Evolutionary conservation across 2,888 invertebrate genomes (phyloP).

Genomic region (Nomada ruficornis): DNA sequence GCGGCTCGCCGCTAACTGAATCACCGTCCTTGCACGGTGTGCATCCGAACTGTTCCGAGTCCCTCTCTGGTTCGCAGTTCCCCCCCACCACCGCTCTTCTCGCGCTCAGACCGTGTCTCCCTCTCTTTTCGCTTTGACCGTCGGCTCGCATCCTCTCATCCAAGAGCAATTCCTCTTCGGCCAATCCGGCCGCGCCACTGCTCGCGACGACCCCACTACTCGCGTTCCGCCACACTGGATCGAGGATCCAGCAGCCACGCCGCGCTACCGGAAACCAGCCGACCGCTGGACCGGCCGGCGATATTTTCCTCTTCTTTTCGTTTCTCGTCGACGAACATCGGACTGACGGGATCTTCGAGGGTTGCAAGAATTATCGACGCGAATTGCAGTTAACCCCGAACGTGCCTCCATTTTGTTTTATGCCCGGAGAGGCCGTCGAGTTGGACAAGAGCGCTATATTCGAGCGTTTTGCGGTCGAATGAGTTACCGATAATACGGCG

Average conservation of each 20-base stretch:
- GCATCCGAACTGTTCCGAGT: slow-evolving; percentile 76
- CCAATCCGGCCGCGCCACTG: slow-evolving; percentile 64
- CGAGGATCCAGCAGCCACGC: slow-evolving; percentile 63
- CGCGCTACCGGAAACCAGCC: slow-evolving; percentile 56
- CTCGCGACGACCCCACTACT: slow-evolving; percentile 44
- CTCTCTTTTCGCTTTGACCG: slow-evolving; percentile 49
- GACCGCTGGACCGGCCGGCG: slow-evolving; percentile 32
- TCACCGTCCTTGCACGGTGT: slow-evolving; percentile 73
- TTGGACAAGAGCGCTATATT: background rate
- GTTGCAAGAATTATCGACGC: background rate
- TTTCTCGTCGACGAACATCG: background rate
- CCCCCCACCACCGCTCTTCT: slow-evolving; percentile 59
- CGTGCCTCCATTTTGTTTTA: background rate
- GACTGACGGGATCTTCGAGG: background rate
- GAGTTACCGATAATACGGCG: no score
- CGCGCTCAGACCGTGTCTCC: slow-evolving; percentile 30
- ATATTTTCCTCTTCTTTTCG: slow-evolving; percentile 17
- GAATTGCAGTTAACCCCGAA: slow-evolving; percentile 3
- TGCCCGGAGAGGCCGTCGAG: background rate
- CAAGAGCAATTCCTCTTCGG: slow-evolving; percentile 57
- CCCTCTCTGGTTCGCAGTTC: slow-evolving; percentile 70
- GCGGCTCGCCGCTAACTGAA: slow-evolving; percentile 83
- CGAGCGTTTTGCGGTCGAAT: background rate
- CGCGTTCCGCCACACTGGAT: slow-evolving; percentile 56
- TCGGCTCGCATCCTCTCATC: slow-evolving; percentile 57